A percentile compares a stretch with the other conserved stretches of the same genome.
Conservation (phyloP, 2,113 vertebrate species). For the Halichoeres trimaculatus region DNA sequence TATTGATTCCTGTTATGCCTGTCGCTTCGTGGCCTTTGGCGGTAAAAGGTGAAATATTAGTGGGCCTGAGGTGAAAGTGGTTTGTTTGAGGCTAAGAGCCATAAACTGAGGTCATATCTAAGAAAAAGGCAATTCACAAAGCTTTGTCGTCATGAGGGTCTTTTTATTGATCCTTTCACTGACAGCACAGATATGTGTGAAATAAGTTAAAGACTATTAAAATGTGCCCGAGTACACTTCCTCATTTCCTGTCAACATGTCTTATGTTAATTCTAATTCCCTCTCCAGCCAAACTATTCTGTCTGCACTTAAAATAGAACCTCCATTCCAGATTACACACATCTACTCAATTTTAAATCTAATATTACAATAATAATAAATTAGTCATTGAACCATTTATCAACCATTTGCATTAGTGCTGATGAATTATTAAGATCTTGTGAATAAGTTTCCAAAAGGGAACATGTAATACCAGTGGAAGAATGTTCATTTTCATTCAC, state of each 20-base stretch:
- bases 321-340: constrained; percentile 68
- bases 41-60: constrained; percentile 67
- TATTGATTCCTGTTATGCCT: constrained; percentile 69
- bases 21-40: constrained; percentile 57
- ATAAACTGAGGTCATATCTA: constrained; percentile 17
- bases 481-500: constrained; percentile 59
- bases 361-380: constrained; percentile 83
- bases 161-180: constrained; percentile 19
- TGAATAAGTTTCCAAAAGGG: constrained; percentile 74
- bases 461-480: constrained; percentile 70
- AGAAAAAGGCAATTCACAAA: constrained; percentile 32
- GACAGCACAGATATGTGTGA: constrained; percentile 21
- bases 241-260: constrained; percentile 58
- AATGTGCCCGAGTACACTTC: constrained; percentile 32
- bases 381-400: constrained; percentile 80
- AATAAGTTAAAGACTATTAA: constrained; percentile 37
- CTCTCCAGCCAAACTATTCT: constrained; percentile 32
- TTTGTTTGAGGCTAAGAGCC: constrained; percentile 22
- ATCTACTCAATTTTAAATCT: constrained; percentile 74
- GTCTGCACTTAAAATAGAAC: constrained; percentile 69
- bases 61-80: constrained; percentile 42
- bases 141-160: background rate
- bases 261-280: constrained; percentile 57
- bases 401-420: constrained; percentile 81
- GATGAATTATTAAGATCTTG: constrained; percentile 79